phyloP scores from a whole-genome alignment of 2,113 vertebrate species.

The Paracanthobrama guichenoti region DNA sequence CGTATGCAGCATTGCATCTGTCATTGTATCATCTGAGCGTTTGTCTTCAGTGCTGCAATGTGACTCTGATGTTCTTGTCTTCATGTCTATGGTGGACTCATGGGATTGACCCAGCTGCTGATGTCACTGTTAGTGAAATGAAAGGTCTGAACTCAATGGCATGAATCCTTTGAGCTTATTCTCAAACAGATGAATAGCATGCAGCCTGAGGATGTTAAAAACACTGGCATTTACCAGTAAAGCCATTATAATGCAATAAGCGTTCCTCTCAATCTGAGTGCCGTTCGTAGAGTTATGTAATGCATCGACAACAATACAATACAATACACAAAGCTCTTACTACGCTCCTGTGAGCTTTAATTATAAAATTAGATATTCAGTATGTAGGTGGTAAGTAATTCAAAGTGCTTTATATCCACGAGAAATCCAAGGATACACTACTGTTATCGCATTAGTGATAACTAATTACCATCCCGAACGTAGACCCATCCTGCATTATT shows the following conservation, averaged over 20 bases:
- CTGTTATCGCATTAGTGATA: neutral
- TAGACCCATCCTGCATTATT: neutral
- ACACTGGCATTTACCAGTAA: neutral
- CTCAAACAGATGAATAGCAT: slow-evolving; percentile 17
- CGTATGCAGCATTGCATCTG: neutral
- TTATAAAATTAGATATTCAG: neutral
- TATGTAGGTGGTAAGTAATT: neutral
- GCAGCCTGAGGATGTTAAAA: neutral
- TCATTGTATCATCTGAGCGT: neutral
- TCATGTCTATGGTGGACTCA: slow-evolving; percentile 15
- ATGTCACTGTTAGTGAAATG: slow-evolving; percentile 45
- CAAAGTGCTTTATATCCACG: neutral
- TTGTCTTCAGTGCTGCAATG: neutral
- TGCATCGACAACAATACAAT: neutral
- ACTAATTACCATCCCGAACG: neutral
- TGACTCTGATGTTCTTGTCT: slow-evolving; percentile 43
- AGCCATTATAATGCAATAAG: neutral
- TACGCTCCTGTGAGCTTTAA: neutral
- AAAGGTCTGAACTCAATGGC: slow-evolving; percentile 55
- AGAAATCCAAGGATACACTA: neutral
- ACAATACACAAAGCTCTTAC: neutral
- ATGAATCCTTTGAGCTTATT: slow-evolving; percentile 34
- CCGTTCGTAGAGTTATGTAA: slow-evolving; percentile 11
- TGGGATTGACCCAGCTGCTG: slow-evolving; percentile 62
- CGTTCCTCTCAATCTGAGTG: neutral